Conservation (phyloP, 2,888 invertebrate species). For the Cantharis nigra region DNA sequence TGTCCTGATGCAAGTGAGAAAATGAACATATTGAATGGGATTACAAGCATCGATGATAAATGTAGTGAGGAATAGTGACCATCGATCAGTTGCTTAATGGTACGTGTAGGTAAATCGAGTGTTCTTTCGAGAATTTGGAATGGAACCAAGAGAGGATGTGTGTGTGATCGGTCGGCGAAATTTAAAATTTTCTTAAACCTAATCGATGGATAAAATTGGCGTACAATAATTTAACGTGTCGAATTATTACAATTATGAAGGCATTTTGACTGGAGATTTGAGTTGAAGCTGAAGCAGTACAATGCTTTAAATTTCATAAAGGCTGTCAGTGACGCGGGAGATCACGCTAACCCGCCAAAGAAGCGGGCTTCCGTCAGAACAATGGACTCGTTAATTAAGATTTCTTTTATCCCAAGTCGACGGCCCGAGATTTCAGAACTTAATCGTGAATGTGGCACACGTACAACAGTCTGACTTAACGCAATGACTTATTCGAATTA, state of each 20-base stretch:
- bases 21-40: constrained; percentile 27
- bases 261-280: constrained; percentile 30
- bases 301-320: constrained; percentile 35
- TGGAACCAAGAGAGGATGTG: constrained; percentile 14
- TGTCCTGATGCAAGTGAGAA: constrained; percentile 8
- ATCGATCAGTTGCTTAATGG: constrained; percentile 46
- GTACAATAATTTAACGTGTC: constrained; percentile 29
- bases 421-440: constrained; percentile 35
- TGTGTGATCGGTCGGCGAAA: constrained; percentile 3
- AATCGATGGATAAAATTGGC: constrained; percentile 22
- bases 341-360: constrained; percentile 42
- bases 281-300: constrained; percentile 27
- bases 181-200: constrained; percentile 7
- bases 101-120: constrained; percentile 39
- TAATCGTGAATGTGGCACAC: constrained; percentile 35
- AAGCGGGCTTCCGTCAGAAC: constrained; percentile 67
- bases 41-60: constrained; percentile 40
- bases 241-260: constrained; percentile 30
- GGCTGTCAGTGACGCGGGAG: constrained; percentile 38
- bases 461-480: constrained; percentile 32
- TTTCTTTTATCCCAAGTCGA: constrained; percentile 62
- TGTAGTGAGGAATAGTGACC: constrained; percentile 44
- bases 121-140: constrained; percentile 31
- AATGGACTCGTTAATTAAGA: constrained; percentile 80
- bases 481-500: constrained; percentile 31